Conservation (phyloP, 1,140 invertebrate species). For the Magallana ariakensis region DNA sequence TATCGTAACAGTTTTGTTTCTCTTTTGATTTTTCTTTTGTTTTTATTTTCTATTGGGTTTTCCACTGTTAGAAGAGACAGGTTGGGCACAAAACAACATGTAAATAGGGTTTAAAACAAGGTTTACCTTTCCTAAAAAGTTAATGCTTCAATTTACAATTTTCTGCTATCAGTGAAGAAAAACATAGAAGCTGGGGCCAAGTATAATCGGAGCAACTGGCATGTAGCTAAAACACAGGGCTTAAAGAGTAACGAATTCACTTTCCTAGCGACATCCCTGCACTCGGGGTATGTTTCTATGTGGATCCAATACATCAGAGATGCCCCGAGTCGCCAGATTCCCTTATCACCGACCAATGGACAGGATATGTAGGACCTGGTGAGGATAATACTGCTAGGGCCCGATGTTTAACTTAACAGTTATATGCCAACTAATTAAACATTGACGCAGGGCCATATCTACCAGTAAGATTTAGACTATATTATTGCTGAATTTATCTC, state of each 20-base stretch:
- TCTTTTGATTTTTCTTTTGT: background rate
- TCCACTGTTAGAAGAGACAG: background rate
- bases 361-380: background rate
- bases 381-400: conserved; percentile 10
- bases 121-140: conserved; percentile 29
- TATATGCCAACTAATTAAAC: conserved; percentile 20
- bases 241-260: conserved; percentile 6
- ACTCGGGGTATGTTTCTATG: background rate
- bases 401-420: conserved; percentile 25
- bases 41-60: background rate
- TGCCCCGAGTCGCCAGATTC: conserved; percentile 4
- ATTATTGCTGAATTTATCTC: conserved; percentile 13
- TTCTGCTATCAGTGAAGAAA: conserved; percentile 15
- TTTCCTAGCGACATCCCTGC: background rate
- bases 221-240: conserved; percentile 19
- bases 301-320: background rate
- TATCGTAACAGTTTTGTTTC: background rate
- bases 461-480: conserved; percentile 1
- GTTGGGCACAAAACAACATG: conserved; percentile 1
- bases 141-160: conserved; percentile 34
- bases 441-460: conserved; percentile 23
- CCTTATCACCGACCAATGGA: background rate
- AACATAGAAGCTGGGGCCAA: conserved; percentile 6
- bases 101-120: conserved; percentile 15
- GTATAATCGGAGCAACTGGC: conserved; percentile 2